A percentile compares a stretch with the other conserved stretches of the same genome.
Evolutionary conservation across 2,888 invertebrate genomes (phyloP).

Genomic region (Epinotia nisella): DNA sequence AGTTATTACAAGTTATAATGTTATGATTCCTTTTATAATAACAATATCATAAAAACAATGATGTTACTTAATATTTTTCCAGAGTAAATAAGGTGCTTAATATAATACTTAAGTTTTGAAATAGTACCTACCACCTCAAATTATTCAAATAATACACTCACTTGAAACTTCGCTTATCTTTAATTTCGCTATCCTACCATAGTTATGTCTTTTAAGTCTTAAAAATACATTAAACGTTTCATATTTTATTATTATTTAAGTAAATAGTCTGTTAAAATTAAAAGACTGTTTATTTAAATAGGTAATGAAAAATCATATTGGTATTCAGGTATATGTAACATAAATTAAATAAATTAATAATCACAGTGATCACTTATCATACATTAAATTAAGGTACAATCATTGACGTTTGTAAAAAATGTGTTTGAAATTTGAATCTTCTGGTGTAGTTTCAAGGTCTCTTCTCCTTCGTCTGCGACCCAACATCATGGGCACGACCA

Average conservation of each 20-base stretch:
- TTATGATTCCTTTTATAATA: no score
- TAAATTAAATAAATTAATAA: constrained; percentile 46
- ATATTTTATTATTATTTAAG: no score
- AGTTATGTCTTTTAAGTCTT: neutral
- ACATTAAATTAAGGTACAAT: constrained; percentile 23
- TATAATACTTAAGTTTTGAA: no score
- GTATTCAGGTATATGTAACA: constrained; percentile 2
- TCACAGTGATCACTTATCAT: constrained; percentile 48
- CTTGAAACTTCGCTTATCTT: neutral
- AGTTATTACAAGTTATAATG: no score
- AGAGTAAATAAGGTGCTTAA: no score
- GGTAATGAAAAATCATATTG: neutral
- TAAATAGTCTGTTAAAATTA: no score
- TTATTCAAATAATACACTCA: constrained; percentile 3
- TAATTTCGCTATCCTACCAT: constrained; percentile 8
- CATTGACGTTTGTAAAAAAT: constrained; percentile 57
- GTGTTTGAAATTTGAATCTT: constrained; percentile 57
- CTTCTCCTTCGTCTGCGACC: constrained; percentile 75
- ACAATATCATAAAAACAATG: no score
- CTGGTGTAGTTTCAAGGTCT: constrained; percentile 53
- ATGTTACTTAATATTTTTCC: no score
- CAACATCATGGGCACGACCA: constrained; percentile 91
- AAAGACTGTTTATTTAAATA: constrained; percentile 19
- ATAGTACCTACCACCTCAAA: neutral
- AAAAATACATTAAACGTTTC: constrained; percentile 42